These are phyloP conservation scores for Callitettix versicolor DNA, from an alignment of 1,140 invertebrate genomes.

Conservation along the genomic window DNA sequence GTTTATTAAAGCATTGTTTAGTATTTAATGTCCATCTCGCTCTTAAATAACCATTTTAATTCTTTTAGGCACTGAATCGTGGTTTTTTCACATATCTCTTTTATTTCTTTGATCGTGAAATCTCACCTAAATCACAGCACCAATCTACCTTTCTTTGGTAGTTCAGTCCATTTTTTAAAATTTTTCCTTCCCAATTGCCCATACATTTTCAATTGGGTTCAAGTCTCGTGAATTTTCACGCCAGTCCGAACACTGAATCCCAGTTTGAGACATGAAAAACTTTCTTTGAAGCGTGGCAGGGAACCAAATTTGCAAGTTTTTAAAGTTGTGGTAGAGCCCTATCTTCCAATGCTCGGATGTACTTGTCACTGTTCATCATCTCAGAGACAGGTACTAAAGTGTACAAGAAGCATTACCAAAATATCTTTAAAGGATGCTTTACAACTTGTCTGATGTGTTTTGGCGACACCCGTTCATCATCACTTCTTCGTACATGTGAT, in stretches of 20 bases:
- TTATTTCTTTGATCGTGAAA: too few species aligned
- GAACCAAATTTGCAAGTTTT: not conserved
- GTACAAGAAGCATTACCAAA: not conserved
- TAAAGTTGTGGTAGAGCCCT: not conserved
- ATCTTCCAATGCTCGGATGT: not conserved
- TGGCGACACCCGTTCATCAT: not conserved
- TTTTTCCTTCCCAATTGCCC: not conserved
- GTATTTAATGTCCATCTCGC: too few species aligned
- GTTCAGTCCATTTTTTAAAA: not conserved
- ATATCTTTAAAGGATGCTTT: not conserved
- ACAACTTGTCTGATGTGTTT: not conserved
- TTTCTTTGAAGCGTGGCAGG: not conserved
- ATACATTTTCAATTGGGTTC: constrained; percentile 8
- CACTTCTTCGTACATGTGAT: too few species aligned
- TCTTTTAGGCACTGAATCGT: too few species aligned
- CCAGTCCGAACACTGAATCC: not conserved
- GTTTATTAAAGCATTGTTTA: too few species aligned
- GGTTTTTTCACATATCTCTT: too few species aligned
- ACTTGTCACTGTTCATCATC: constrained; percentile 4
- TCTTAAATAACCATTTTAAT: too few species aligned
- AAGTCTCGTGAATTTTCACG: constrained; percentile 10
- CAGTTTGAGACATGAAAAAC: too few species aligned
- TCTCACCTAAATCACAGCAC: not conserved
- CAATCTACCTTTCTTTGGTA: not conserved
- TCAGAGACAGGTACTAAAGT: not conserved